phyloP scores from a whole-genome alignment of 2,888 invertebrate species.

The Andrena bicolor region DNA sequence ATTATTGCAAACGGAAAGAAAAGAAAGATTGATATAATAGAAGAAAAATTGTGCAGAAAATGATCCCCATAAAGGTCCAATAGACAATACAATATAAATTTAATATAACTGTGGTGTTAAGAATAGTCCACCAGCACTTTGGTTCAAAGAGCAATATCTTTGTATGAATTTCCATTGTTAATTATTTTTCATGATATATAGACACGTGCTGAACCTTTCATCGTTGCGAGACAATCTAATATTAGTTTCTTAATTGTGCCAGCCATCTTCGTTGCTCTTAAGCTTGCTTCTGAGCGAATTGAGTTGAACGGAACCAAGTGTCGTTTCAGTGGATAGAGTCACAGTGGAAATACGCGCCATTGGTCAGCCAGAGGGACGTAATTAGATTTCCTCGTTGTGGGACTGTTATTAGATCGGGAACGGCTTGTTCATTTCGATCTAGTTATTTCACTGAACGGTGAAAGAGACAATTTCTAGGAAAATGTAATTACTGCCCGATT shows the following conservation, averaged over 20 bases:
- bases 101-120: no score
- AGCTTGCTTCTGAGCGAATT: not conserved
- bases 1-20: not conserved
- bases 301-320: not conserved
- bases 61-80: not conserved
- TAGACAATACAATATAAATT: not conserved
- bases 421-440: no score
- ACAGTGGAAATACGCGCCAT: conserved; percentile 9
- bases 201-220: not conserved
- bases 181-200: not conserved
- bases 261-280: not conserved
- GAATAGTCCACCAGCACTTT: no score
- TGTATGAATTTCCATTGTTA: conserved; percentile 19
- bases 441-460: not conserved
- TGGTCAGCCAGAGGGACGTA: conserved; percentile 1
- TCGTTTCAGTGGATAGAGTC: not conserved
- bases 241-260: conserved; percentile 23
- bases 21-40: not conserved
- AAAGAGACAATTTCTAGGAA: not conserved
- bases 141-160: no score
- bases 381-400: not conserved
- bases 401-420: not conserved
- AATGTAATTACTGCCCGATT: not conserved
- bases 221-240: conserved; percentile 2
- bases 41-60: not conserved